Base-by-base conservation (phyloP, 2,113 vertebrate genomes). In the Tangachromis dhanisi region DNA sequence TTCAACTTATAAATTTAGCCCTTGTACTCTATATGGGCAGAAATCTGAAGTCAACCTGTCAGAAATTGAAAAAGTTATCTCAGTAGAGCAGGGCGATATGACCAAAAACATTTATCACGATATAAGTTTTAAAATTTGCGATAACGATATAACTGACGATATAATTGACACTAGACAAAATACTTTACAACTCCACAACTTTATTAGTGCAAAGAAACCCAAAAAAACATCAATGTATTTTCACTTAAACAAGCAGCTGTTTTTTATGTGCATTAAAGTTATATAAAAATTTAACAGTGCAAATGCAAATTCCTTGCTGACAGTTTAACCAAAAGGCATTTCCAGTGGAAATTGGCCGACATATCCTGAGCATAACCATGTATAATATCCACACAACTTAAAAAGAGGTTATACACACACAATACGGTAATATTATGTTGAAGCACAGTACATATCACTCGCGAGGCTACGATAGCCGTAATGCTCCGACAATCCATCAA, bases 381-480 rank as follows among this genome's bases (percentile, higher is more conserved):
- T 51, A 51, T 51, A 51, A n/a, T 51, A 51, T n/a, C 49, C 17
- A 9, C 49, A 17, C 3, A n/a, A 40, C 26, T 26, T 26, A 0
- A 26, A 26, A 26, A 26, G 26, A 26, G 26, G 26, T 4, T 26
- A 26, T 26, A 26, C 26, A 26, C 26, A 26, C 26, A 26, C 5
- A 47, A 45, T 2, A 45, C 6, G 24, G 24, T 24, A 24, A 24
- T 24, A 24, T 24, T 24, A 24, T 24, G 26, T 26, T 26, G 26
- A 26, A 26, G 26, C 26, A 26, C 26, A 26, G 26, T 26, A 26
- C 26, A 4, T 26, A 26, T 26, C 26, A 26, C 26, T 26, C 26
- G 2, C 26, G 26, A 26, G 26, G 14, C 14, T 16, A 8, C 7
- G 0, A 0, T 8, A 17, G 45, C 45, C 7, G 4, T 47, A 47